phyloP scores from a whole-genome alignment of 2,888 invertebrate genomes.

The Drosophila picticornis region DNA sequence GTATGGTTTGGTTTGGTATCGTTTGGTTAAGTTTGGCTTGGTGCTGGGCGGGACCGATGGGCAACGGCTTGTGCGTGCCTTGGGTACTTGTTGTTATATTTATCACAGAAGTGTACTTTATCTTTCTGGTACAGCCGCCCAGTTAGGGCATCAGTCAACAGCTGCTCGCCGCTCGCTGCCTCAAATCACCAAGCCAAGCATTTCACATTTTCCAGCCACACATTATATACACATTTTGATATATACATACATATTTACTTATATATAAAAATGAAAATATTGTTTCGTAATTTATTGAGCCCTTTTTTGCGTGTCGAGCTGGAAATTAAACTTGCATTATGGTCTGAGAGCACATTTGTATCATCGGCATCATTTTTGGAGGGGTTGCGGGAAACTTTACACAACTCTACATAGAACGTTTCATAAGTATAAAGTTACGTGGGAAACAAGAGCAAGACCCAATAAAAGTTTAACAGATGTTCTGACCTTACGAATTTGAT shows the following conservation, averaged over 20 bases:
- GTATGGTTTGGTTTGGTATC: slow-evolving; percentile 14
- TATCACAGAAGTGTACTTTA: slow-evolving; percentile 78
- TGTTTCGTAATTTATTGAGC: slow-evolving; percentile 72
- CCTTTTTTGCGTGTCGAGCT: slow-evolving; percentile 55
- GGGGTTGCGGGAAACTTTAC: not conserved
- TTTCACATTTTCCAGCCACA: slow-evolving; percentile 60
- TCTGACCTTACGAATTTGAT: slow-evolving; percentile 53
- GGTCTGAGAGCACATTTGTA: slow-evolving; percentile 36
- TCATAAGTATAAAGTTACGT: slow-evolving; percentile 30
- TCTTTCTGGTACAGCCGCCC: slow-evolving; percentile 61
- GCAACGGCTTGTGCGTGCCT: slow-evolving; percentile 78
- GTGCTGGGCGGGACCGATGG: slow-evolving; percentile 45
- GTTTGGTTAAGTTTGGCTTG: slow-evolving; percentile 48
- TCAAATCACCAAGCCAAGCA: slow-evolving; percentile 60
- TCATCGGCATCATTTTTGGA: slow-evolving; percentile 22
- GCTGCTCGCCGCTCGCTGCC: slow-evolving; percentile 52
- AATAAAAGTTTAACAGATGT: slow-evolving; percentile 68
- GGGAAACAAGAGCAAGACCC: slow-evolving; percentile 14
- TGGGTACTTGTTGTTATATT: slow-evolving; percentile 81
- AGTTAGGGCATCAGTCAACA: slow-evolving; percentile 69
- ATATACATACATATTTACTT: slow-evolving; percentile 23
- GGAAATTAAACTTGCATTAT: slow-evolving; percentile 78
- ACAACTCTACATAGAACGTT: slow-evolving; percentile 33
- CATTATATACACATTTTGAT: slow-evolving; percentile 15
- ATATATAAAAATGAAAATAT: slow-evolving; percentile 42